Percentiles rank a stretch among this genome's conserved stretches.
phyloP scores from a whole-genome alignment of 2,888 invertebrate species.

The Cantharis lateralis region DNA sequence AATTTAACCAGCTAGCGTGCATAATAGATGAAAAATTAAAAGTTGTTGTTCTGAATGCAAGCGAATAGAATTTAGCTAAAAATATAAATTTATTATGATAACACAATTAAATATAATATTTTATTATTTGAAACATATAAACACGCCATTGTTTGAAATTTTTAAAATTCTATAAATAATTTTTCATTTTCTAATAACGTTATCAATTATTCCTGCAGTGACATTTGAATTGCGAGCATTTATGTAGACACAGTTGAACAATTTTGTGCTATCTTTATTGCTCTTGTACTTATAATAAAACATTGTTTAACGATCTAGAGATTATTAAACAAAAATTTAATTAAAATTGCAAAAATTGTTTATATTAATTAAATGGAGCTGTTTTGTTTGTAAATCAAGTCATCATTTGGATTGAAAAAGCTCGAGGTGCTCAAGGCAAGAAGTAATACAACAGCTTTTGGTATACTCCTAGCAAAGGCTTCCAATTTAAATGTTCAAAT shows the following conservation, averaged over 20 bases:
- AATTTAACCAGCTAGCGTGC: too few species aligned
- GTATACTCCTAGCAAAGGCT: background rate
- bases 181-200: background rate
- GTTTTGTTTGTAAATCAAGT: constrained; percentile 1
- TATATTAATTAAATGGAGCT: background rate
- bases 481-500: background rate
- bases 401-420: background rate
- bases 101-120: background rate
- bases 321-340: background rate
- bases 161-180: background rate
- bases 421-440: background rate
- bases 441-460: background rate
- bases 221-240: background rate
- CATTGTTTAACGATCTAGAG: background rate
- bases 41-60: background rate
- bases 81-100: background rate
- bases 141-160: background rate
- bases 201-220: background rate
- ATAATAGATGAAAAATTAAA: background rate
- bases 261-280: background rate
- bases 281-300: background rate
- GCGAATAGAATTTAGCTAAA: background rate
- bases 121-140: background rate
- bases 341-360: background rate
- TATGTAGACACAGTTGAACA: background rate